Conservation (phyloP, 2,888 invertebrate species). For the Tholera decimalis region DNA sequence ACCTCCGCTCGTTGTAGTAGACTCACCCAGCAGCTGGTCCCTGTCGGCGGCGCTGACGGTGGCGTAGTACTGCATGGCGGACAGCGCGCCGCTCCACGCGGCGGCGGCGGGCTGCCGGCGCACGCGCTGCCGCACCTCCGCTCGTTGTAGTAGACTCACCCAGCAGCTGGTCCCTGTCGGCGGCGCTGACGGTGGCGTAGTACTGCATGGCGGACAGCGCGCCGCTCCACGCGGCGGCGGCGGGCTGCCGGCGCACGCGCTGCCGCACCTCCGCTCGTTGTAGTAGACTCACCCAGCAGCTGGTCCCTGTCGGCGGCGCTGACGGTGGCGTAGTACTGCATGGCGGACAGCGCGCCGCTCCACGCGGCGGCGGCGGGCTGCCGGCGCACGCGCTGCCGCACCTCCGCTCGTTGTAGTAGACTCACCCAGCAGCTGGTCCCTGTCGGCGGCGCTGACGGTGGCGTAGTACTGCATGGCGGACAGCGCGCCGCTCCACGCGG, state of each 20-base stretch:
- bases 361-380: slow-evolving; percentile 97
- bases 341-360: slow-evolving; percentile 97
- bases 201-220: slow-evolving; percentile 99
- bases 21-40: slow-evolving; percentile 82
- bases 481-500: slow-evolving; percentile 98
- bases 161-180: slow-evolving; percentile 86
- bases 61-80: slow-evolving; percentile 99
- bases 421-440: slow-evolving; percentile 82
- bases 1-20: slow-evolving; percentile 99
- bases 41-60: slow-evolving; percentile 96
- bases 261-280: slow-evolving; percentile 98
- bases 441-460: slow-evolving; percentile 96
- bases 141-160: slow-evolving; percentile 94
- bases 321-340: slow-evolving; percentile 99
- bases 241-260: slow-evolving; percentile 95
- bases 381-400: slow-evolving; percentile 97
- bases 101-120: slow-evolving; percentile 96
- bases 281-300: slow-evolving; percentile 85
- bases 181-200: slow-evolving; percentile 98
- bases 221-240: slow-evolving; percentile 98
- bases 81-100: slow-evolving; percentile 98
- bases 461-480: slow-evolving; percentile 99
- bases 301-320: slow-evolving; percentile 93
- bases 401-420: slow-evolving; percentile 98
- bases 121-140: slow-evolving; percentile 97